These are phyloP conservation scores for Tetragonula clypearis DNA, from an alignment of 1,140 invertebrate species.

Conservation along the genomic window DNA sequence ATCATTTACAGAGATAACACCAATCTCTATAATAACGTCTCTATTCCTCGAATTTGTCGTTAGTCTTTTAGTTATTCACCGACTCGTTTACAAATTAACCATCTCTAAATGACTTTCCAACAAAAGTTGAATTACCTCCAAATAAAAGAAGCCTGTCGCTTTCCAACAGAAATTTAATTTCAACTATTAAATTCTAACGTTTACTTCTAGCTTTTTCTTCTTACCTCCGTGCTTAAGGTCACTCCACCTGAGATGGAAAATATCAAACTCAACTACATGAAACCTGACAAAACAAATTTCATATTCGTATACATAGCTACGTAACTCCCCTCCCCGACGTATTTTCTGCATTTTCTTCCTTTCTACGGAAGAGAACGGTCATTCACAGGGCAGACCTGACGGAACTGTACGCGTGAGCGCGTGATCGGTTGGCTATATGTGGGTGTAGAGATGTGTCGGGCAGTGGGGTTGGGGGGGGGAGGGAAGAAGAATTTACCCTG, in stretches of 20 bases:
- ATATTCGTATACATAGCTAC: background rate
- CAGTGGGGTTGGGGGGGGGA: constrained; percentile 10
- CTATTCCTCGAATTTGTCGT: no score
- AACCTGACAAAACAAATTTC: background rate
- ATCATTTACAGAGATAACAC: no score
- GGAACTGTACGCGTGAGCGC: background rate
- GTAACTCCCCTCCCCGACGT: background rate
- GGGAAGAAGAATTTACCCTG: constrained; percentile 78
- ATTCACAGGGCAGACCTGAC: background rate
- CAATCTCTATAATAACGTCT: no score
- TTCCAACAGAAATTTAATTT: no score
- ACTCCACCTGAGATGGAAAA: background rate
- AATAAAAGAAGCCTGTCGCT: no score
- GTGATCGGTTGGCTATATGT: constrained; percentile 12
- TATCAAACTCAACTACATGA: no score
- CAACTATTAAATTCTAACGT: no score
- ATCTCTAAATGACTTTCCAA: no score
- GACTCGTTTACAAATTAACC: no score
- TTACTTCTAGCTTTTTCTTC: background rate
- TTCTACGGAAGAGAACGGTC: background rate
- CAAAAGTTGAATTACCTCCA: no score
- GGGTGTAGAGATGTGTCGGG: background rate
- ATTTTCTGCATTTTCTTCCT: background rate
- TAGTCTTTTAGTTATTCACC: no score
- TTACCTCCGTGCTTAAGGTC: background rate